Base-by-base conservation (phyloP, 2,113 vertebrate species). In the Murina feae region DNA sequence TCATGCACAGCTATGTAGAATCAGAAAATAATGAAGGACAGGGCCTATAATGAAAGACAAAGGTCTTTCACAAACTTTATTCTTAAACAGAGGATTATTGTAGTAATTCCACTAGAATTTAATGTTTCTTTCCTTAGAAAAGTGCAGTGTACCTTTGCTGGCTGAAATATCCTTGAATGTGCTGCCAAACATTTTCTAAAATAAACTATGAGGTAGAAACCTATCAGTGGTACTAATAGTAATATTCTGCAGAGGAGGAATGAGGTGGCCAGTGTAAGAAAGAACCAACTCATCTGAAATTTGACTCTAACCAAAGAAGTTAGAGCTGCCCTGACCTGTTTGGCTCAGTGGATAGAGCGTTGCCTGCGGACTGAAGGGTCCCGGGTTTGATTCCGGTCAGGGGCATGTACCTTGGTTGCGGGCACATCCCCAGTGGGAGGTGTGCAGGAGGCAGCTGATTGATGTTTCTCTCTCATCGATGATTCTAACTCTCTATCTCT, bases 11-110 rank as follows among this genome's bases (percentile, higher is more conserved):
- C 42, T 92, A 72, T 74, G 93, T 81, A 20, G 79, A 68, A 85
- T 95, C 14, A 81, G 42, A 87, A 83, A 82, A 79, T 44, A 88
- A 91, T 83, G 65, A 93, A 86, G 9, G 89, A 44, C 17, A 42
- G 68, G 85, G 83, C 53, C 47, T 28, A 11, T 1, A 21, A 44
- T 44, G 44, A 44, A 44, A 44, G 44, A 6, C 14, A 51, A 35
- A 14, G 0, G 30, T 68, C 11, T 42, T 88, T 55, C 66, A 35
- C 28, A 83, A 68, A 66, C 13, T 12, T 1, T 60, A 39, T 49
- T 86, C 51, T 78, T 51, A 76, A 86, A 53, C 37, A 53, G 53
- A 30, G 7, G 13, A 80, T n/a, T 4, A 4, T 17, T 55, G 28
- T 6, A 32, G 5, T 86, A 5, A 86, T 51, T 80, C n/a, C 79